Percentiles rank a stretch among this genome's conserved stretches.
Conservation (phyloP, 2,113 vertebrate species). For the Oxygymnocypris stewartii region DNA sequence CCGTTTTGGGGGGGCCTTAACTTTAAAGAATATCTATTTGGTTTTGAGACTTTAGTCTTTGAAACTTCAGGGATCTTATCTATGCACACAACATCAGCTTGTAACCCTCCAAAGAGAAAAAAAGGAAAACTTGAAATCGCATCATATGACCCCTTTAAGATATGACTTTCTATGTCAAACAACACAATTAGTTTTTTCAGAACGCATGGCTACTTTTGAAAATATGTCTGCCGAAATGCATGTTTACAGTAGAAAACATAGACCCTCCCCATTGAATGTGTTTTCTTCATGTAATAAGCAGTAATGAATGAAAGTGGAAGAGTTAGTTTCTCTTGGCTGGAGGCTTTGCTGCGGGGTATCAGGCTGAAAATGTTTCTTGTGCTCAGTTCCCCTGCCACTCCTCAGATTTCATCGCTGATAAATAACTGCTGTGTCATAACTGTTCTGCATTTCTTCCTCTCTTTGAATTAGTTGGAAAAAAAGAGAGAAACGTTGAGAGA, state of each 20-base stretch:
- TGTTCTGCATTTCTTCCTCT: background rate
- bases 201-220: background rate
- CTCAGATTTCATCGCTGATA: constrained; percentile 14
- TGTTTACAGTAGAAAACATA: background rate
- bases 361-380: constrained; percentile 2
- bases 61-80: no score
- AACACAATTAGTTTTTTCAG: background rate
- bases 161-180: no score
- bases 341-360: constrained; percentile 14
- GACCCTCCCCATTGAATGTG: background rate
- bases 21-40: no score
- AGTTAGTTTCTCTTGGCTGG: background rate
- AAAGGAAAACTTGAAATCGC: no score
- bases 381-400: constrained; percentile 13
- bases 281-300: background rate
- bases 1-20: no score
- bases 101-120: no score
- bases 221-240: background rate
- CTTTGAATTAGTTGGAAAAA: constrained; percentile 6
- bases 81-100: no score
- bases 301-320: background rate
- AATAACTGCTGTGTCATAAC: constrained; percentile 3
- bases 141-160: no score
- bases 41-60: no score
- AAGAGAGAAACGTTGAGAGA: background rate